Percentiles rank a stretch among this genome's conserved stretches.
Conservation (phyloP, 2,113 vertebrate species). For the Dipodomys ordii region DNA sequence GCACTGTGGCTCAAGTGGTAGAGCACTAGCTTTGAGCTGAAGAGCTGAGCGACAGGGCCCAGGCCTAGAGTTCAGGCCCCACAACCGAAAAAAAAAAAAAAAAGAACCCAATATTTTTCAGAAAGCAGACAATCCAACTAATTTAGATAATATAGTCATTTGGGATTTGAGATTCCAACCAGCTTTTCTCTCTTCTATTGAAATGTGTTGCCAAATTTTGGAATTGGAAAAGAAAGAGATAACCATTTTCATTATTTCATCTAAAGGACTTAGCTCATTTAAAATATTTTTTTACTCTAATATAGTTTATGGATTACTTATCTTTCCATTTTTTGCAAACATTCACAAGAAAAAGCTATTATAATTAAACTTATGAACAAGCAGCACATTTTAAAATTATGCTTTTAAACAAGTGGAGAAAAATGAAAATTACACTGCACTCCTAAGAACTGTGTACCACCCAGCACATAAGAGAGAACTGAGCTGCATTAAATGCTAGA, state of each 20-base stretch:
- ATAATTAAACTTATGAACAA: slow-evolving; percentile 4
- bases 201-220: background rate
- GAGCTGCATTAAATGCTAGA: slow-evolving; percentile 20
- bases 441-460: background rate
- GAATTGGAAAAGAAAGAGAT: background rate
- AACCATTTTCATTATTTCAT: background rate
- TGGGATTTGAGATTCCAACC: background rate
- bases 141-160: background rate
- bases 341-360: slow-evolving; percentile 28
- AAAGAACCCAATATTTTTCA: background rate
- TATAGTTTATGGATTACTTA: slow-evolving; percentile 4
- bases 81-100: too few relatives aligned
- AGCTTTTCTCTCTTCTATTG: background rate
- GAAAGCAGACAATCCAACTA: background rate
- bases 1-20: too few relatives aligned
- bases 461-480: background rate
- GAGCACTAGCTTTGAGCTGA: too few relatives aligned
- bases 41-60: too few relatives aligned
- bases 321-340: slow-evolving; percentile 15
- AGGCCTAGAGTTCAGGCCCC: too few relatives aligned
- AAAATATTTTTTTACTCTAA: slow-evolving; percentile 13
- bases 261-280: background rate
- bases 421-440: background rate
- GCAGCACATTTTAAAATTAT: slow-evolving; percentile 29
- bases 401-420: slow-evolving; percentile 24